Percentiles rank a stretch among this genome's conserved stretches.
phyloP scores from a whole-genome alignment of 2,797 vertebrate genomes.

The Propithecus deckenii region DNA sequence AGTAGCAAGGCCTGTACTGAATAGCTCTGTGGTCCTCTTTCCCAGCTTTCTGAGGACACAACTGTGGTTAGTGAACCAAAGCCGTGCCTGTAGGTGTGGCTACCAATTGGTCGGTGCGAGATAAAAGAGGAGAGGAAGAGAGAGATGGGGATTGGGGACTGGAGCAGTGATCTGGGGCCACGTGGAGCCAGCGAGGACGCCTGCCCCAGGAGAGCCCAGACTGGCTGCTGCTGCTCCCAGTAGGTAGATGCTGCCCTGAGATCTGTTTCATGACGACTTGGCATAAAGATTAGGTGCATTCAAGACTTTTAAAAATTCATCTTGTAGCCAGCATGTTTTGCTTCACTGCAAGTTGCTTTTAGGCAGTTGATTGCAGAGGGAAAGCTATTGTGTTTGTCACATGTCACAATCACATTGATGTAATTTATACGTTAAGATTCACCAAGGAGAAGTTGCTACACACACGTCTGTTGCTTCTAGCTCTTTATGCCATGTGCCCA shows the following conservation, averaged over 20 bases:
- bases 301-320: background rate
- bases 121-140: background rate
- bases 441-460: background rate
- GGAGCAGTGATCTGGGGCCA: background rate
- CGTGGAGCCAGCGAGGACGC: no score
- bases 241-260: background rate
- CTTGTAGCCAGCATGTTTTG: background rate
- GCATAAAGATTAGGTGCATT: background rate
- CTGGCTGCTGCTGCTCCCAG: background rate
- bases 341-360: background rate
- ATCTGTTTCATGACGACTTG: background rate
- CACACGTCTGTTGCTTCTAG: background rate
- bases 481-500: background rate
- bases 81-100: background rate
- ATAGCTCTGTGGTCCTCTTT: background rate
- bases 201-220: rapidly evolving
- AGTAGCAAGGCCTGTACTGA: background rate
- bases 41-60: background rate
- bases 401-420: background rate
- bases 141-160: background rate
- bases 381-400: background rate
- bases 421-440: background rate
- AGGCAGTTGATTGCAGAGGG: background rate
- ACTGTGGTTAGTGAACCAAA: background rate
- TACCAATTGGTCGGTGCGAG: background rate